Conservation (phyloP, 1,140 invertebrate species). For the Ectropis grisescens region DNA sequence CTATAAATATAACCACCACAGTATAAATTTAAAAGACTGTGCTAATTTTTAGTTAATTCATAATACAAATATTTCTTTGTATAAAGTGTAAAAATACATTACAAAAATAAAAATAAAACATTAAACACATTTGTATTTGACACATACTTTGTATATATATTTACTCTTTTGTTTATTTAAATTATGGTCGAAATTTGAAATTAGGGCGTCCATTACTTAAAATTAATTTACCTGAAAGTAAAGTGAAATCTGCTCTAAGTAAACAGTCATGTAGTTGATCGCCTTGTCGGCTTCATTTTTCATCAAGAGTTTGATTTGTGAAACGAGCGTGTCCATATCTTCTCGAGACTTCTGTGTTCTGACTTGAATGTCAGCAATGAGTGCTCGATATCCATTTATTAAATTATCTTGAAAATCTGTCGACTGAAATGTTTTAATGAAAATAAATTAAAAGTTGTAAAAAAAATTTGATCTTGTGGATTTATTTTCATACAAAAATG, state of each 20-base stretch:
- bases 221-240: conserved; percentile 59
- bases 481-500: background rate
- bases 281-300: conserved; percentile 64
- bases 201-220: too few species aligned
- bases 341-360: conserved; percentile 55
- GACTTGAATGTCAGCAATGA: conserved; percentile 57
- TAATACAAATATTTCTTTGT: too few species aligned
- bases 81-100: too few species aligned
- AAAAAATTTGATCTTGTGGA: background rate
- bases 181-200: too few species aligned
- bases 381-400: conserved; percentile 54
- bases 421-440: conserved; percentile 28
- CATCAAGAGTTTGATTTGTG: conserved; percentile 61
- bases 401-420: conserved; percentile 61
- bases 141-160: too few species aligned
- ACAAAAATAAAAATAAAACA: too few species aligned
- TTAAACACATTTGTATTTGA: too few species aligned
- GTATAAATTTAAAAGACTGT: too few species aligned
- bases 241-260: conserved; percentile 58
- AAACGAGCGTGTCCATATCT: conserved; percentile 63
- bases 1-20: too few species aligned
- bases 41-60: too few species aligned
- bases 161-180: too few species aligned
- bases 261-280: conserved; percentile 62
- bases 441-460: background rate